phyloP scores from a whole-genome alignment of 2,888 invertebrate species.

The Himalopsyche anomala region DNA sequence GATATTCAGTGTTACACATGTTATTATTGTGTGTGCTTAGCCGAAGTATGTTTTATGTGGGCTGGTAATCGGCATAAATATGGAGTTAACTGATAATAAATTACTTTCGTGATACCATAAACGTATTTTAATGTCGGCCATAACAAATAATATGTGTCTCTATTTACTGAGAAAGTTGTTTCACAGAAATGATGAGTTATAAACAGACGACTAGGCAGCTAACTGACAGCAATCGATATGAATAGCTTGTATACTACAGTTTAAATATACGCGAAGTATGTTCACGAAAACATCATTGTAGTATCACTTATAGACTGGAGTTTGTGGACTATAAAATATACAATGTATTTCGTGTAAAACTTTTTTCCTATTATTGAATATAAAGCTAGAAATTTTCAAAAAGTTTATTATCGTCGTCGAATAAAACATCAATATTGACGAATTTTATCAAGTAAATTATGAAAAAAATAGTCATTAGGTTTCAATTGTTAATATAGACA shows the following conservation, averaged over 20 bases:
- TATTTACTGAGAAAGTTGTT: slow-evolving; percentile 32
- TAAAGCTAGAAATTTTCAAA: no score
- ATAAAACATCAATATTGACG: no score
- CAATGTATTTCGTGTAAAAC: no score
- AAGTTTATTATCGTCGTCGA: no score
- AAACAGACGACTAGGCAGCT: neutral
- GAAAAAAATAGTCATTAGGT: no score
- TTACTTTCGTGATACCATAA: slow-evolving; percentile 31
- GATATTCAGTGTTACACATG: neutral
- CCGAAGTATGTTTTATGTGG: neutral
- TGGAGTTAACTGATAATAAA: slow-evolving; percentile 32
- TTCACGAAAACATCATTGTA: no score
- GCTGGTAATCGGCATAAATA: slow-evolving; percentile 17
- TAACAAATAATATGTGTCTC: slow-evolving; percentile 35
- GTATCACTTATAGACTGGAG: no score
- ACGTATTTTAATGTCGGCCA: slow-evolving; percentile 34
- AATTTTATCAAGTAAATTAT: no score
- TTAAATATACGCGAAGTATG: no score
- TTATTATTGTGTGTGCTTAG: neutral
- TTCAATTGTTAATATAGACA: no score
- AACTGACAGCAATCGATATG: slow-evolving; percentile 17
- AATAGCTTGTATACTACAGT: neutral
- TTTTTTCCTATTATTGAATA: no score
- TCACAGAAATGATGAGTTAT: slow-evolving; percentile 22
- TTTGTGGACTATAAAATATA: no score